A percentile compares a stretch with the other conserved stretches of the same genome.
These are phyloP conservation scores for Sebastes nivosus DNA, from an alignment of 2,797 vertebrate species.

Conservation along the genomic window DNA sequence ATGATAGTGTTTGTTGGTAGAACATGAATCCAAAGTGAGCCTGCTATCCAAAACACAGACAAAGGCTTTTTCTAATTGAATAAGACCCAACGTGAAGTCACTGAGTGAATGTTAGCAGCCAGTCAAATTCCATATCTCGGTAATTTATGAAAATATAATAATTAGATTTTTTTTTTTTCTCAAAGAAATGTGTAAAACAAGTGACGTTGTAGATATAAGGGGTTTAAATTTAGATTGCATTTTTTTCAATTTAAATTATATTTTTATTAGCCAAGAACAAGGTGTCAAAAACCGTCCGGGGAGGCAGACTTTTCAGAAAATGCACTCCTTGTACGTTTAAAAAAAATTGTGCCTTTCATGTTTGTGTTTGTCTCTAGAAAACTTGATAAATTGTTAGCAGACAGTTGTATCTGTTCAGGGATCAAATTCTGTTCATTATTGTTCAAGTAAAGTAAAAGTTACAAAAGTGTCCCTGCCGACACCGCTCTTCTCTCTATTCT, in stretches of 20 bases:
- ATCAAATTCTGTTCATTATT: too few relatives aligned
- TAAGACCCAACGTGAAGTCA: too few relatives aligned
- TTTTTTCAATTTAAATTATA: not conserved
- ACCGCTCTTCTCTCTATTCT: too few relatives aligned
- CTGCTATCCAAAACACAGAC: too few relatives aligned
- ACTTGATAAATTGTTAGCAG: not conserved
- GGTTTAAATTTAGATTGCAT: not conserved
- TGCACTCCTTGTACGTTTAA: not conserved
- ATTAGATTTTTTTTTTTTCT: rapidly evolving
- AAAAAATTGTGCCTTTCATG: not conserved
- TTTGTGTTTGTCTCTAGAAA: not conserved
- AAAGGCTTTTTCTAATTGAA: too few relatives aligned
- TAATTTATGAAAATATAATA: too few relatives aligned
- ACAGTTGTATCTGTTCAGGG: not conserved
- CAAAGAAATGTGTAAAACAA: not conserved
- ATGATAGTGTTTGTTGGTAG: too few relatives aligned
- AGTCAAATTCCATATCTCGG: too few relatives aligned
- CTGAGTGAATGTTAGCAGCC: too few relatives aligned
- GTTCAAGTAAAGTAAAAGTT: not conserved
- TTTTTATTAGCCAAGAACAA: not conserved
- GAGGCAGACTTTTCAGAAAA: not conserved
- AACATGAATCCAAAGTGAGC: too few relatives aligned
- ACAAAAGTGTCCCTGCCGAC: too few relatives aligned
- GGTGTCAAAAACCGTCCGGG: not conserved
- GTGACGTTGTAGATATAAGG: not conserved